Conservation (phyloP, 2,113 vertebrate species). For the Eolophus roseicapilla region DNA sequence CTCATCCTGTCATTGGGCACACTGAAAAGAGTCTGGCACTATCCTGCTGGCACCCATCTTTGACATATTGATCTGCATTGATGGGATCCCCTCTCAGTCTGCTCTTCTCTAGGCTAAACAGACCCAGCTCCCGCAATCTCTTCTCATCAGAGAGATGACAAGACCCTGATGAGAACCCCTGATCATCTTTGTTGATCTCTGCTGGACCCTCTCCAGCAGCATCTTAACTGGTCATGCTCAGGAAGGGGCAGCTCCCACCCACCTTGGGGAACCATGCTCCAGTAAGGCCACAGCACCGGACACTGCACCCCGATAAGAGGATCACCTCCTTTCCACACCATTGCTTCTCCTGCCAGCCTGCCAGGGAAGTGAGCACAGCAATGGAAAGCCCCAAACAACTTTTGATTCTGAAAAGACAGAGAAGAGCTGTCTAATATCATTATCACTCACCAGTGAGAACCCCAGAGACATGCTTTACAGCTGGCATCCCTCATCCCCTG, state of each 20-base stretch:
- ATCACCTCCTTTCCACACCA: neutral
- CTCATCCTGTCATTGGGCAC: neutral
- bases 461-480: neutral
- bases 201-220: neutral
- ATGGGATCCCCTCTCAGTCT: neutral
- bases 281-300: neutral
- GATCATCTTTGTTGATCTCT: neutral
- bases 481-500: neutral
- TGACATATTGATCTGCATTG: neutral
- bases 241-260: neutral
- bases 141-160: neutral
- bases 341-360: neutral
- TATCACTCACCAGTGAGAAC: neutral
- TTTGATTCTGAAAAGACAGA: too few relatives aligned
- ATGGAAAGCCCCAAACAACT: neutral
- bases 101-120: neutral
- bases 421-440: neutral
- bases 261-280: too few relatives aligned
- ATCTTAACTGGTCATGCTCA: neutral
- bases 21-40: neutral
- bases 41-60: neutral
- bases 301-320: fast-evolving
- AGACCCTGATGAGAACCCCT: neutral
- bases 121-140: neutral
- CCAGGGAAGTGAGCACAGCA: neutral